Evolutionary conservation across 2,888 invertebrate genomes (phyloP).

Genomic region (Heteromurus nitidus): DNA sequence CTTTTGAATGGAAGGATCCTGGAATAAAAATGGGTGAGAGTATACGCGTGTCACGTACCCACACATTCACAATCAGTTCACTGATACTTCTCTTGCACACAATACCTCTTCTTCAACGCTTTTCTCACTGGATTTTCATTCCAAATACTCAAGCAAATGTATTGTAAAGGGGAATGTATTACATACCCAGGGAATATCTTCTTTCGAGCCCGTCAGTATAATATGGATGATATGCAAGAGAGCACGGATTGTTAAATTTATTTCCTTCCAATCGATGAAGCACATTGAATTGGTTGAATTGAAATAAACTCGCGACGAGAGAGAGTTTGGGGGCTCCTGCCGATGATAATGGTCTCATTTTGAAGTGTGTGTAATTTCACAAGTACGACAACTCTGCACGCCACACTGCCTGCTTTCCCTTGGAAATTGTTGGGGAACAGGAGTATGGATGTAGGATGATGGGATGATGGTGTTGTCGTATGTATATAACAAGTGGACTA

Average conservation of each 20-base stretch:
- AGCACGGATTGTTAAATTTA: slow-evolving; percentile 37
- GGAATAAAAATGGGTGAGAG: too few species aligned
- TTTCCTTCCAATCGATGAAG: slow-evolving; percentile 62
- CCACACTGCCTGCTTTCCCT: slow-evolving; percentile 24
- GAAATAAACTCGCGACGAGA: slow-evolving; percentile 51
- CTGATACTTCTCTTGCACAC: slow-evolving; percentile 25
- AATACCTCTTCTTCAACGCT: slow-evolving; percentile 2
- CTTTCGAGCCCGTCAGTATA: too few species aligned
- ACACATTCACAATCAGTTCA: slow-evolving; percentile 20
- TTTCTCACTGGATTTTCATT: slow-evolving; percentile 45
- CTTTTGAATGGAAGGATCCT: slow-evolving; percentile 14
- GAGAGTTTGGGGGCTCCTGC: too few species aligned
- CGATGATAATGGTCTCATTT: slow-evolving; percentile 56
- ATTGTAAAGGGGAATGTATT: too few species aligned
- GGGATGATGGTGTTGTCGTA: background rate
- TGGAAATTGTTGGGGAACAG: slow-evolving; percentile 8
- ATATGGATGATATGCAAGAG: background rate
- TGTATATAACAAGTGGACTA: too few species aligned
- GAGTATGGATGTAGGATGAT: slow-evolving; percentile 32
- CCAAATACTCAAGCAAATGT: slow-evolving; percentile 3
- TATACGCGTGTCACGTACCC: background rate
- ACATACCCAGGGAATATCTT: too few species aligned
- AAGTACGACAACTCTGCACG: too few species aligned
- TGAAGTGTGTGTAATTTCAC: slow-evolving; percentile 56
- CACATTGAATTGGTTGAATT: slow-evolving; percentile 54